phyloP scores from a whole-genome alignment of 2,888 invertebrate genomes.

The Dioctria linearis region DNA sequence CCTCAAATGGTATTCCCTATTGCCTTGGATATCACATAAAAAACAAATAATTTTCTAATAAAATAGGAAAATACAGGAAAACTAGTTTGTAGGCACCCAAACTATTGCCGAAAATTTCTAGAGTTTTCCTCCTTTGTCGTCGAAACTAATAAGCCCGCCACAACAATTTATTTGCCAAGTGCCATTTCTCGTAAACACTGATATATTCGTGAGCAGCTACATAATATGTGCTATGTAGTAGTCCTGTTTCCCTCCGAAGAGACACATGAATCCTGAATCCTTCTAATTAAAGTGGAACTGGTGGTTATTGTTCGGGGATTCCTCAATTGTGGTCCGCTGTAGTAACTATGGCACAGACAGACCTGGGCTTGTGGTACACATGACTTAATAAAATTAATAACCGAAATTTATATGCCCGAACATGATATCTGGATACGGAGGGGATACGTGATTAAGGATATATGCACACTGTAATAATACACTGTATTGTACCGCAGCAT shows the following conservation, averaged over 20 bases:
- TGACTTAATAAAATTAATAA: conserved; percentile 47
- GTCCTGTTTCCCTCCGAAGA: neutral
- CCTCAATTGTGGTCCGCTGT: conserved; percentile 15
- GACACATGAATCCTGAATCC: conserved; percentile 43
- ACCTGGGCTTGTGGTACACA: conserved; percentile 1
- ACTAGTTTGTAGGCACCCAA: neutral
- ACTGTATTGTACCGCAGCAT: conserved; percentile 12
- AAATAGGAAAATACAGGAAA: neutral
- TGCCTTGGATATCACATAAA: too few relatives aligned
- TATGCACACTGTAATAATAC: conserved; percentile 29
- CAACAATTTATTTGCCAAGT: conserved; percentile 15
- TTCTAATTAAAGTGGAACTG: conserved; percentile 38
- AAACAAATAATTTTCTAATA: neutral
- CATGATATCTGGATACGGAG: conserved; percentile 38
- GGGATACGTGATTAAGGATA: conserved; percentile 38
- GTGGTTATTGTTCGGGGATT: conserved; percentile 7
- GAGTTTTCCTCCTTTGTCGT: neutral
- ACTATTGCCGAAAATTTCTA: neutral
- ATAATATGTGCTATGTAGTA: too few relatives aligned
- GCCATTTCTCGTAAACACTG: conserved; percentile 13
- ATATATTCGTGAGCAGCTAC: neutral
- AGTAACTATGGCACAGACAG: conserved; percentile 6
- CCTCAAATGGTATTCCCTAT: too few relatives aligned
- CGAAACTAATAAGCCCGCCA: conserved; percentile 27
- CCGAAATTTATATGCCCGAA: conserved; percentile 43